Base-by-base conservation (phyloP, 2,888 invertebrate genomes). In the Plemyria rubiginata region DNA sequence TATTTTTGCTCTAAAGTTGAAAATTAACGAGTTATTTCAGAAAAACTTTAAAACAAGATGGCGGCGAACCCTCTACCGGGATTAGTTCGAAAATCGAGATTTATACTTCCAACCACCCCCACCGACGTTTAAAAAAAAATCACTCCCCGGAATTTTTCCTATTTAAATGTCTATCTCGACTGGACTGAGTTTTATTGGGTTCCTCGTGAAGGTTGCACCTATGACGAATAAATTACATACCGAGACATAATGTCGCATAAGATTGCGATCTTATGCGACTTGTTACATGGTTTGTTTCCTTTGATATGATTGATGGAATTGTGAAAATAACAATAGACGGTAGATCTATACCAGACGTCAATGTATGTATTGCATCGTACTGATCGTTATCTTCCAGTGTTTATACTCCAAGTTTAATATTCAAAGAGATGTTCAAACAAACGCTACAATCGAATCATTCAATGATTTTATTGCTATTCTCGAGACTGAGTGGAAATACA, bases 271-370 rank as follows among this genome's bases (percentile, higher is more conserved):
- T 62, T 67, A 65, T 56, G 52, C n/a, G n/a, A n/a, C n/a, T 57
- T 59, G 62, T 66, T 50, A 62, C 58, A 51, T 53, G 51, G 61
- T 53, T 57, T 66, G 59, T 58, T 55, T 60, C 66, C 15, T 46
- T 54, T 60, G 61, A 40, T 12, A 63, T 68, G 68, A 70, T 66
- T 65, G 70, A 70, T 67, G 68, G 65, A 55, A 65, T 64, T 64
- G 67, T 68, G 54, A 43, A 51, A 46, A 68, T 63, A 54, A 67
- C 62, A 67, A 70, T 67, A 59, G 63, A 54, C 53, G 45, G 15
- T 29, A 54, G 59, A 56, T 65, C 51, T 52, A 62, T 64, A 55
- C 40, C 60, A 57, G 48, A 65, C 54, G 66, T 62, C 60, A 55
- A 52, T 54, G 59, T 51, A 36, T 51, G 59, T 54, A 32, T 53